Evolutionary conservation across 2,888 invertebrate genomes (phyloP), one percentile per base, ranked within the genome.

Genomic region (Drosophila nr. perissopoda): DNA sequence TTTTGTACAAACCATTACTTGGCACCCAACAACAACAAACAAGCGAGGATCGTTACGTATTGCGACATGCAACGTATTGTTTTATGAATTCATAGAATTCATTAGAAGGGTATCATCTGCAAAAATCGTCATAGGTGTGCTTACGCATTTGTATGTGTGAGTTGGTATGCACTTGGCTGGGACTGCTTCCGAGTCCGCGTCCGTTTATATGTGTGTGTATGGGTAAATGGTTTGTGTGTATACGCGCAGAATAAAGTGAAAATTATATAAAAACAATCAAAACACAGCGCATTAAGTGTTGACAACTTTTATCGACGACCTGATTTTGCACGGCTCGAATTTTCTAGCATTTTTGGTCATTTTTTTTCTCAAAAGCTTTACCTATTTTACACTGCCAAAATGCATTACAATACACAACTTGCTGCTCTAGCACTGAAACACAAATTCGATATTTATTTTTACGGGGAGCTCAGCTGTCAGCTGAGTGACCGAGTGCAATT

Each of bases 401-500:
- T 58, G 40, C 80, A 79, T 75, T 34, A 79, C 69, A 75, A 60
- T 60, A 45, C 65, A 66, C 69, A 60, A 61, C 49, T 75, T 38
- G 53, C 38, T 57, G 42, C 40, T 45, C 48, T 31, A 58, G 21
- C 75, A 69, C 69, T 63, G 69, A 69, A 80, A 80, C 77, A 80
- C 76, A 62, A 75, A 69, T 69, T 61, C 63, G 76, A 80, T 66
- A 66, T 80, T 77, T 77, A 77, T 77, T 77, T 77, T 75, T 75
- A 75, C 75, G 66, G 63, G 57, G n/a, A 58, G 60, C 76, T 79
- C 80, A 77, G 76, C 76, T 77, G 76, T 65, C 40, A 25, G n/a
- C 21, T 7, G 4, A 48, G 80, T 45, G 65, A 42, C 76, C 76
- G 42, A 1, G 6, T 25, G 27, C 4, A 1, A 16, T 31, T 51